Conservation (phyloP, 2,888 invertebrate genomes). For the Sericinus montela region DNA sequence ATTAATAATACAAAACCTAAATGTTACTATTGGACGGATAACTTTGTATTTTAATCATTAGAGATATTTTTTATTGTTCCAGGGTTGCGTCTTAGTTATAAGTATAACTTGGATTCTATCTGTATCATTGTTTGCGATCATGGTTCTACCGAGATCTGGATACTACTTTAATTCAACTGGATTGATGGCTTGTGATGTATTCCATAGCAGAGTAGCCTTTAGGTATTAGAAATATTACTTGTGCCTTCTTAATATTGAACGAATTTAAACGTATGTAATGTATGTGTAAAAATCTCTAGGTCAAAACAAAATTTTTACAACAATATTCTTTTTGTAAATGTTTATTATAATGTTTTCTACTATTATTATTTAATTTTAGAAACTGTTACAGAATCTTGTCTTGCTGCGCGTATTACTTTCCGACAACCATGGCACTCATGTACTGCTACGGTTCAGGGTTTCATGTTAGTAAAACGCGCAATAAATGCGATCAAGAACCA, state of each 20-base stretch:
- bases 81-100: conserved; percentile 92
- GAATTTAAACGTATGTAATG: not conserved
- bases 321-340: not conserved
- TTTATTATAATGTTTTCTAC: no score
- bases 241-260: no score
- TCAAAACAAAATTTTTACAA: not conserved
- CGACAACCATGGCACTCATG: conserved; percentile 94
- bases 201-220: conserved; percentile 86
- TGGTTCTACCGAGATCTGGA: conserved; percentile 91
- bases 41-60: no score
- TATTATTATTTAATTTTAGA: no score
- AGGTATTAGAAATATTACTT: conserved; percentile 49
- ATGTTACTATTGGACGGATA: no score
- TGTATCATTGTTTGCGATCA: conserved; percentile 88
- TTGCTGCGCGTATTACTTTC: conserved; percentile 93
- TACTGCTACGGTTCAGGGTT: conserved; percentile 95
- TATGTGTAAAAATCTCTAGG: not conserved
- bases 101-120: conserved; percentile 92
- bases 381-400: conserved; percentile 85
- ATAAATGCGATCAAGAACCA: conserved; percentile 72
- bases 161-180: conserved; percentile 94
- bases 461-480: conserved; percentile 90
- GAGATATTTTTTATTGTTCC: conserved; percentile 54
- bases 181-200: conserved; percentile 92
- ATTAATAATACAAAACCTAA: no score